A percentile compares a stretch with the other conserved stretches of the same genome.
Evolutionary conservation across 2,797 vertebrate genomes (phyloP).

Genomic region (Odontamblyopus rebecca): DNA sequence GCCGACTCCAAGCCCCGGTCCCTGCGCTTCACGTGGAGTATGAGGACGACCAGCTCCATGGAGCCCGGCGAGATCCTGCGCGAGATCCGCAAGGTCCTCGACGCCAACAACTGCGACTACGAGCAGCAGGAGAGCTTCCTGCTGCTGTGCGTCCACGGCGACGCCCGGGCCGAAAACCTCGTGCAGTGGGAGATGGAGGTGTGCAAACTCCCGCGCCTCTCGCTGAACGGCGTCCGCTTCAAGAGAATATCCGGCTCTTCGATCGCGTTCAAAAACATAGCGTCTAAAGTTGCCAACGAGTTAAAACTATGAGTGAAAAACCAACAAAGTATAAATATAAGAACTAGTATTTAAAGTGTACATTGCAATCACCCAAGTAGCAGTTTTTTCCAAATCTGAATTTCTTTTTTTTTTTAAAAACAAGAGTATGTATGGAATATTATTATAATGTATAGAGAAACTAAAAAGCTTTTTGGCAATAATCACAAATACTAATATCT

Average conservation of each 20-base stretch:
- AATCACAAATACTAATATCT: slow-evolving; percentile 86
- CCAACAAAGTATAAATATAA: slow-evolving; percentile 62
- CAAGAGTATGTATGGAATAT: slow-evolving; percentile 85
- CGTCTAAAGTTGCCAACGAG: slow-evolving; percentile 95
- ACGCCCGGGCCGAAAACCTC: slow-evolving; percentile 85
- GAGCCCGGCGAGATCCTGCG: slow-evolving; percentile 94
- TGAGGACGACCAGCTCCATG: slow-evolving; percentile 97
- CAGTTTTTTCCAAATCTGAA: slow-evolving; percentile 82
- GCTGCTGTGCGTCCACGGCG: slow-evolving; percentile 88
- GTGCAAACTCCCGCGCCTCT: slow-evolving; percentile 93
- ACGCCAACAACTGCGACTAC: slow-evolving; percentile 93
- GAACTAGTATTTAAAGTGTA: slow-evolving; percentile 84
- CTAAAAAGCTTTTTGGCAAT: slow-evolving; percentile 91
- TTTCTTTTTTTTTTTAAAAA: slow-evolving; percentile 74
- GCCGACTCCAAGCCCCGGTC: slow-evolving; percentile 86
- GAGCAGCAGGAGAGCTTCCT: slow-evolving; percentile 91
- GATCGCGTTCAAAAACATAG: slow-evolving; percentile 98
- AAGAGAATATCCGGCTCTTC: slow-evolving; percentile 94
- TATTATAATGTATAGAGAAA: slow-evolving; percentile 85
- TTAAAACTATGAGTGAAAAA: slow-evolving; percentile 87
- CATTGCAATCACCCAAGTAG: slow-evolving; percentile 86
- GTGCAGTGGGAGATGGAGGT: slow-evolving; percentile 99
- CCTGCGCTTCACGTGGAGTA: slow-evolving; percentile 92
- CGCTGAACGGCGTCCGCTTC: slow-evolving; percentile 94
- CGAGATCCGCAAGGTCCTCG: slow-evolving; percentile 94